phyloP scores from a whole-genome alignment of 2,113 vertebrate genomes.

The Tylochromis polylepis region DNA sequence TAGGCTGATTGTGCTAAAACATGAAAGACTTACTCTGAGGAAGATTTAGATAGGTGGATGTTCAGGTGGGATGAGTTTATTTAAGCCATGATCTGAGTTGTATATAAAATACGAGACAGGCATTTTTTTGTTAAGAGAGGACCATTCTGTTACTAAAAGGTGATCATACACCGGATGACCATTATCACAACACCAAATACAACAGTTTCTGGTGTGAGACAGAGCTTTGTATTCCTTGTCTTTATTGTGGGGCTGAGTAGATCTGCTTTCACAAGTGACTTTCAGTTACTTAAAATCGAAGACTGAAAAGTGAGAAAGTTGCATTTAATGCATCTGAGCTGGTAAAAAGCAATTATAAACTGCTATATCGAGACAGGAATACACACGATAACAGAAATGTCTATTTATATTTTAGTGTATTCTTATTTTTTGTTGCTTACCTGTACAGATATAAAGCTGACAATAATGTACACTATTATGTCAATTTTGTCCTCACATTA shows the following conservation, averaged over 20 bases:
- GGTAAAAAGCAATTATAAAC: not conserved
- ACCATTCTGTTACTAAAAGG: constrained; percentile 7
- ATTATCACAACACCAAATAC: constrained; percentile 21
- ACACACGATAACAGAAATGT: constrained; percentile 7
- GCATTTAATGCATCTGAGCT: not conserved
- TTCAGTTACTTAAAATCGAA: not conserved
- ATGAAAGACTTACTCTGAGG: constrained; percentile 38
- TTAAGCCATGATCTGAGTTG: constrained; percentile 54
- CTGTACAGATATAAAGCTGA: constrained; percentile 12
- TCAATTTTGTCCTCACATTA: not conserved
- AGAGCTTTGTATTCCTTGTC: constrained; percentile 40
- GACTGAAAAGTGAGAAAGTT: constrained; percentile 8
- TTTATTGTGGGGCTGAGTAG: constrained; percentile 30
- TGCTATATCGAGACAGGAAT: constrained; percentile 43
- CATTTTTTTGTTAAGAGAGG: constrained; percentile 14
- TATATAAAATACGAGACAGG: constrained; percentile 29
- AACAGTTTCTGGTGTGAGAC: constrained; percentile 1
- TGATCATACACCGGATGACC: not conserved
- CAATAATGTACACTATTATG: constrained; percentile 14
- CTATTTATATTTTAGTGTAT: not conserved
- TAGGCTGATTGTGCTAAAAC: constrained; percentile 27
- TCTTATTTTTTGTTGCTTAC: not conserved
- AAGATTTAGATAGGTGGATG: constrained; percentile 22
- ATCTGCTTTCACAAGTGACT: not conserved
- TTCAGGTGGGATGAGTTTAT: constrained; percentile 36